Conservation (phyloP, 2,113 vertebrate genomes). For the Okapia johnstoni region DNA sequence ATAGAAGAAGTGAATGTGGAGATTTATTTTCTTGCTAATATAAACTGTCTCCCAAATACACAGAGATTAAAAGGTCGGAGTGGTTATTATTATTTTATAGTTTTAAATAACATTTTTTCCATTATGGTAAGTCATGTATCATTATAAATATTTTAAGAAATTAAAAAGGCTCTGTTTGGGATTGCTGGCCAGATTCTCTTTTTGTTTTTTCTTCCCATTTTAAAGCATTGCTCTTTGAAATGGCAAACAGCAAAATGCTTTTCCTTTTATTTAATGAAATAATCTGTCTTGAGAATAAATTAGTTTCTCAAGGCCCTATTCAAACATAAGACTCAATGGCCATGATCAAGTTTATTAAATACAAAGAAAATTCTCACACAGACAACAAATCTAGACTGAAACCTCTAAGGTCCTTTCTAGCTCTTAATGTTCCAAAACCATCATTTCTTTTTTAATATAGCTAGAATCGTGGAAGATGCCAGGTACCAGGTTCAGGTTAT, state of each 20-base stretch:
- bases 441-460: not conserved
- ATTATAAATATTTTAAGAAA: not conserved
- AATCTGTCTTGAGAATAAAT: slow-evolving; percentile 43
- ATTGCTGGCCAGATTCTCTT: not conserved
- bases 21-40: not conserved
- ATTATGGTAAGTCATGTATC: not conserved
- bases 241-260: not conserved
- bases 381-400: slow-evolving; percentile 5
- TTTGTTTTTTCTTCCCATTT: not conserved
- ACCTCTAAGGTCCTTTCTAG: not conserved
- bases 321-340: not conserved
- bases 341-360: slow-evolving; percentile 35
- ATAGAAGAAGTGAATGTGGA: not conserved
- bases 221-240: not conserved
- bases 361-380: slow-evolving; percentile 13
- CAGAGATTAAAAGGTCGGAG: not conserved
- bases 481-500: not conserved
- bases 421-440: not conserved
- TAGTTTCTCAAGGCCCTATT: not conserved
- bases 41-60: not conserved
- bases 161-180: not conserved
- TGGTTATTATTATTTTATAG: not conserved
- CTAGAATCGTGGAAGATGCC: not conserved
- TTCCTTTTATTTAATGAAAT: slow-evolving; percentile 25
- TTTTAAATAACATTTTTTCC: slow-evolving; percentile 6